These are phyloP conservation scores for Sinocyclocheilus anshuiensis DNA, from an alignment of 2,113 vertebrate species.

Conservation along the genomic window DNA sequence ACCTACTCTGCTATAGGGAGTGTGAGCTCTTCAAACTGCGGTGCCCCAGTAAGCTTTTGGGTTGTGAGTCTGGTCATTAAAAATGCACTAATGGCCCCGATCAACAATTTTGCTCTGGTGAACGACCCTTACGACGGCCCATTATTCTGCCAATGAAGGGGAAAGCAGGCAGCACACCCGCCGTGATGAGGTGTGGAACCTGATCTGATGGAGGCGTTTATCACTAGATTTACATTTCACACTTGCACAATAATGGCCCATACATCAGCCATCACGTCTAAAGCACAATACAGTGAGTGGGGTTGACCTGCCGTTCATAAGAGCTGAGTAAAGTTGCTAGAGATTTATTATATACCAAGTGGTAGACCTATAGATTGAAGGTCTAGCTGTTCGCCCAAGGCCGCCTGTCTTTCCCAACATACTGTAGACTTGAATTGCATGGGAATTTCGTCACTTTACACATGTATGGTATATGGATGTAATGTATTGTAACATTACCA, in stretches of 20 bases:
- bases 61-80: constrained; percentile 70
- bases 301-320: not conserved
- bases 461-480: too few relatives aligned
- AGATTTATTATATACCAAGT: constrained; percentile 8
- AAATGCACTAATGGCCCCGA: constrained; percentile 74
- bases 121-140: constrained; percentile 41
- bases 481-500: too few relatives aligned
- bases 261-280: constrained; percentile 31
- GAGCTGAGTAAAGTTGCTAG: not conserved
- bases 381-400: not conserved
- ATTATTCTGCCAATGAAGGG: constrained; percentile 72
- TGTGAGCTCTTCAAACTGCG: constrained; percentile 4
- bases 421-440: not conserved
- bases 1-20: not conserved
- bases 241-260: constrained; percentile 23
- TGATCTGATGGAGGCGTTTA: constrained; percentile 41
- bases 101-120: constrained; percentile 69
- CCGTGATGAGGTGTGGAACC: constrained; percentile 50
- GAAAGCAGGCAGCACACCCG: constrained; percentile 52
- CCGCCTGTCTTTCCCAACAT: not conserved
- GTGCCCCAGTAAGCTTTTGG: constrained; percentile 60
- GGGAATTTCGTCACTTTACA: too few relatives aligned
- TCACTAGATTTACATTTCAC: constrained; percentile 49
- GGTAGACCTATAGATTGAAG: constrained; percentile 1
- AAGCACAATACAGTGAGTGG: constrained; percentile 7